Base-by-base conservation (phyloP, 2,888 invertebrate species). In the Mythimna ferrago region DNA sequence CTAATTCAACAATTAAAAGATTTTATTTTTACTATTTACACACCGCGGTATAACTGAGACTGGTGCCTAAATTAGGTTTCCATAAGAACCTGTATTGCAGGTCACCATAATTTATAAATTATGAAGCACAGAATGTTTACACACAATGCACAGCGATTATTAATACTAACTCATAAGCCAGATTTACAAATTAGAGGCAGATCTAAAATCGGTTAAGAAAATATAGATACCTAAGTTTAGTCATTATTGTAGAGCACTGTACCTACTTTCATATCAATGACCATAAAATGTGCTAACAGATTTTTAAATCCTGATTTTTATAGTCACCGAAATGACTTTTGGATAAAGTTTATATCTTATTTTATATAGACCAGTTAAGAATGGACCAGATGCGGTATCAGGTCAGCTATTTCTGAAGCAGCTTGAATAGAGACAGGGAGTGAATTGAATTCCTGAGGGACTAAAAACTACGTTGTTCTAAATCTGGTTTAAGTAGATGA, bases 331-430 rank as follows among this genome's bases (percentile, higher is more conserved):
- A 14, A 57, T 16, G 32, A 16, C 26, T 57, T 57, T 32, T 57
- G 26, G 56, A 32, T 58, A 35, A 35, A 35, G 9, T 19, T 19
- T 32, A 19, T 32, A 35, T 19, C 48, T 48, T 19, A 48, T 48
- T 48, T 48, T 48, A 48, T 48, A 19, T 35, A 19, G 10, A 19
- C 26, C 56, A 14, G 19, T 58, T 21, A 61, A 21, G 9, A 41
- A 62, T 62, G 44, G 26, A 19, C 38, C 21, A 41, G 16, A 10
- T 58, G 32, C 6, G 6, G 4, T 57, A 66, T 66, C 66, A 44
- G 66, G 38, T 26, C 41, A 44, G 19, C 26, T 66, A 66, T 44
- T 66, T 66, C 57, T 66, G 41, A 41, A 56, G 11, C 19, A 35
- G 35, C 64, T 48, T 16, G 26, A 10, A 48, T 48, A 48, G 9